Base-by-base conservation (phyloP, 2,113 vertebrate genomes). In the Phylloscopus trochiloides region DNA sequence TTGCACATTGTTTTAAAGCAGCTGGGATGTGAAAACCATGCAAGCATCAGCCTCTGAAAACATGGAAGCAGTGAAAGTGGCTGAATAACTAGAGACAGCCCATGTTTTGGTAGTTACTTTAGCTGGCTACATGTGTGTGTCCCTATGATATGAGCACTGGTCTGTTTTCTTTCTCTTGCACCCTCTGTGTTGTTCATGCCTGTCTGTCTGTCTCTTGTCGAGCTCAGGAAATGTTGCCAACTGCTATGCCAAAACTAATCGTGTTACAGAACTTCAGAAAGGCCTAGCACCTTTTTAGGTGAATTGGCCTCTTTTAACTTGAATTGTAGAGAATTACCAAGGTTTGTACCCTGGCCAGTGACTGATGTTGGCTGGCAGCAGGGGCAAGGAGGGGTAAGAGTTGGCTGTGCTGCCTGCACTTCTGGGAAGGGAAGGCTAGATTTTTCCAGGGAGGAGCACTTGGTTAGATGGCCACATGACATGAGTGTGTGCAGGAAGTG, bases 131-230 rank as follows among this genome's bases (percentile, higher is more conserved):
- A 31, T 58, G 24, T 43, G 75, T 65, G 61, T 71, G 54, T 73
- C 93, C 93, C 67, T 70, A 63, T 2, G 1, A 90, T 96, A 85
- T 92, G 94, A 73, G 48, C 92, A 90, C 92, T 93, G 93, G 92
- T 88, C 94, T 94, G 55, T 92, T 91, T 78, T 96, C 96, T 97
- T 97, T 96, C 97, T 86, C 84, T 97, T 97, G 96, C 93, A 97
- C 96, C 96, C 93, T 96, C 94, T 90, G 21, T 89, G 91, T 85
- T 73, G 70, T 90, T 86, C 52, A 17, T 96, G 80, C 85, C 52
- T 92, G 73, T 85, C 72, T 86, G 74, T 88, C 87, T 88, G 75
- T 83, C 72, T 66, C 58, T 79, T 38, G 78, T 90, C 7, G 21
- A 82, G 94, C 71, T 93, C 78, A 94, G 90, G 85, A 92, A 94